These are phyloP conservation scores for Adrianichthys oophorus DNA, from an alignment of 2,797 vertebrate genomes.

Conservation along the genomic window DNA sequence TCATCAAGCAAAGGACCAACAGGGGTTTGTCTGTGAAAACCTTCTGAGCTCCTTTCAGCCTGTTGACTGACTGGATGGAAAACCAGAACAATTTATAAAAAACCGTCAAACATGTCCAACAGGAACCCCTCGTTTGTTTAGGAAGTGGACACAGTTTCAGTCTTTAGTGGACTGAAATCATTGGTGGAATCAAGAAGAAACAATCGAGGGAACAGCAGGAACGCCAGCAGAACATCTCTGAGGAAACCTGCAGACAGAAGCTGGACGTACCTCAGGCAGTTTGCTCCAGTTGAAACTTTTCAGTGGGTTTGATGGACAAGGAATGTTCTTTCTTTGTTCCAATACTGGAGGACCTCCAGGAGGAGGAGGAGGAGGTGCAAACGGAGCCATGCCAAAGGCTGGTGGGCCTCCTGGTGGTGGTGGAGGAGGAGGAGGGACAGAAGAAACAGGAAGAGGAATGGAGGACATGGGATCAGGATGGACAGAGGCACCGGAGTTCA, in stretches of 20 bases:
- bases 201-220: no score
- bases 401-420: slow-evolving; percentile 83
- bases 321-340: slow-evolving; percentile 90
- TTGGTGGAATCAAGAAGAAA: no score
- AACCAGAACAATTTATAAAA: no score
- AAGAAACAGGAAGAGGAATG: slow-evolving; percentile 56
- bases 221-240: no score
- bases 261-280: slow-evolving; percentile 83
- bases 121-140: no score
- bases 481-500: slow-evolving; percentile 55
- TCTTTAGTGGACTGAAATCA: no score
- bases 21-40: no score
- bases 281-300: slow-evolving; percentile 99
- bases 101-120: no score
- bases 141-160: no score
- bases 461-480: slow-evolving; percentile 44
- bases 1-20: no score
- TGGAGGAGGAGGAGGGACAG: slow-evolving; percentile 55
- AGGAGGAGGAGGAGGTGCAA: slow-evolving; percentile 77
- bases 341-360: slow-evolving; percentile 81
- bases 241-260: neutral
- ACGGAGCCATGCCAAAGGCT: slow-evolving; percentile 63
- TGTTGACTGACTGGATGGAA: no score
- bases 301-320: slow-evolving; percentile 87
- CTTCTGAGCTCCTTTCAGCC: no score